Evolutionary conservation across 1,140 invertebrate species (phyloP), one percentile per base, ranked within the genome.

Genomic region (Neuroterus valhalla): DNA sequence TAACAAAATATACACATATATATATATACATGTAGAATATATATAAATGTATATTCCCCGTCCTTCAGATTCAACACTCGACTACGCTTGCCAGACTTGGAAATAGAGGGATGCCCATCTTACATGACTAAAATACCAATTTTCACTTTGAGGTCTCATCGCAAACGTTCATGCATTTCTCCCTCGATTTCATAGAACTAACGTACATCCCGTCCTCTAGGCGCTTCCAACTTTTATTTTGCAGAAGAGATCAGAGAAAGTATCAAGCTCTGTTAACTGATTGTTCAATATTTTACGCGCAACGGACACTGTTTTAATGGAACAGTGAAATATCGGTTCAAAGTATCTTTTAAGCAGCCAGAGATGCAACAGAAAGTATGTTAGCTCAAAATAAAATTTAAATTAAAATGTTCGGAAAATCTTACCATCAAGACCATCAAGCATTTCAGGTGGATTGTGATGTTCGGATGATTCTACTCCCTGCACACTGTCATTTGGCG

Each of bases 351-450:
- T 1, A 38, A 26, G 21, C 52, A 45, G 43, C 43, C 43, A 5
- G 31, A 43, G 48, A 50, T 48, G 31, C 15, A 48, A 62, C 21
- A 46, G 81, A 78, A 82, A 84, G 74, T 77, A 82, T 77, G 82
- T 84, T 74, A 72, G 72, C 75, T 84, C 75, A 73, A 76, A 78
- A 78, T 67, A 69, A 77, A 83, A 79, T 74, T 71, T 77, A 76
- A 52, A 76, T 72, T 79, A 80, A 83, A 68, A 72, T 55, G 67
- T 66, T 81, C 79, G 77, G 70, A 77, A 83, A 81, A 68, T 89
- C 89, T 90, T 90, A 90, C 89, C 89, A 89, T 90, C 89, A 76
- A 89, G 86, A 86, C 88, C 89, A 82, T 90, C 89, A 77, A 89
- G 84, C 84, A 87, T 88, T 87, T 90, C 89, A 48, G 87, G 89